These are phyloP conservation scores for Cyphomyrus plagiostoma DNA, from an alignment of 2,113 vertebrate species.

Conservation along the genomic window DNA sequence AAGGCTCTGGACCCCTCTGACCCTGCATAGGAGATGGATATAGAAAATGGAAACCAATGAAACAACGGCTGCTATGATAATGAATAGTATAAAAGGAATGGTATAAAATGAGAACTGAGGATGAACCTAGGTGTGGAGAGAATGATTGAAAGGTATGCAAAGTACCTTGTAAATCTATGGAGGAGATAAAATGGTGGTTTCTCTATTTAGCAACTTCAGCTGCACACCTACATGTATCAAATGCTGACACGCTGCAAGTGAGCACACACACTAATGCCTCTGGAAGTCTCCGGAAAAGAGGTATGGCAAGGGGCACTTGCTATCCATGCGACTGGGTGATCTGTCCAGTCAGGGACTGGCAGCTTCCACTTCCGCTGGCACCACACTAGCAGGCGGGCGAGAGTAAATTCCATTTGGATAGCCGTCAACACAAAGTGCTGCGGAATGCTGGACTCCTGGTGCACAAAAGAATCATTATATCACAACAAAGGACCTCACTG, in stretches of 20 bases:
- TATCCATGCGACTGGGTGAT: neutral
- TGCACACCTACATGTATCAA: neutral
- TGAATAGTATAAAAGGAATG: neutral
- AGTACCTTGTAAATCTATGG: neutral
- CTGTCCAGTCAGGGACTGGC: neutral
- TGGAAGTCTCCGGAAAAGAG: neutral
- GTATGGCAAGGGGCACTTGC: neutral
- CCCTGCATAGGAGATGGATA: neutral
- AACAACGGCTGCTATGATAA: neutral
- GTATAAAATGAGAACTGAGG: neutral
- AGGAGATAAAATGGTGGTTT: neutral
- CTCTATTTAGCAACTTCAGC: neutral
- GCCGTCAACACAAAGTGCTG: neutral
- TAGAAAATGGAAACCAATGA: neutral
- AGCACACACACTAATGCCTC: neutral
- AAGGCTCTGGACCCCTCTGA: neutral
- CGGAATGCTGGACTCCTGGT: neutral
- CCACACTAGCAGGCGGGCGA: neutral
- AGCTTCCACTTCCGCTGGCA: neutral
- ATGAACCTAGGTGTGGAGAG: neutral
- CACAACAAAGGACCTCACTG: neutral
- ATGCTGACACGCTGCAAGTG: neutral
- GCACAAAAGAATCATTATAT: neutral
- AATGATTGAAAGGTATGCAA: neutral
- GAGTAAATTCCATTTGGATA: neutral